A percentile compares a stretch with the other conserved stretches of the same genome.
phyloP scores from a whole-genome alignment of 2,888 invertebrate genomes.

The Eugnorisma glareosa region DNA sequence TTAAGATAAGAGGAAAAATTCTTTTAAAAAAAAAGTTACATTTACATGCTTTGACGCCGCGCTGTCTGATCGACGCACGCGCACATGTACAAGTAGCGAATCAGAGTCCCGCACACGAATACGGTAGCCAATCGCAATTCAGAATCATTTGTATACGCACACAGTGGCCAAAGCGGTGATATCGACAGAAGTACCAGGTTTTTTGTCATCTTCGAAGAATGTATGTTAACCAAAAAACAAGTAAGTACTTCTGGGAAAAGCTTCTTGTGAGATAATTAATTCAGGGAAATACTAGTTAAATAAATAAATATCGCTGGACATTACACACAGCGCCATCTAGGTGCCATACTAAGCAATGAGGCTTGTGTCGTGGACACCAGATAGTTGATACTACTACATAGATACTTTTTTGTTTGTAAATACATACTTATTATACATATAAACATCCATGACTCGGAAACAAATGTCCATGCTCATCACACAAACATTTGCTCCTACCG shows the following conservation, averaged over 20 bases:
- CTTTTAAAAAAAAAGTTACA: slow-evolving; percentile 14
- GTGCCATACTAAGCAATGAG: too few species aligned
- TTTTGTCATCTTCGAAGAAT: background rate
- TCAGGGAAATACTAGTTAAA: background rate
- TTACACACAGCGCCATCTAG: too few species aligned
- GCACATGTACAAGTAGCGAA: slow-evolving; percentile 25
- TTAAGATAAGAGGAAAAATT: slow-evolving; percentile 46
- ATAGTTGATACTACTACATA: too few species aligned
- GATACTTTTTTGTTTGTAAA: too few species aligned
- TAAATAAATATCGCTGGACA: too few species aligned
- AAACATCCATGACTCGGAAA: too few species aligned
- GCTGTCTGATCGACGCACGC: slow-evolving; percentile 57
- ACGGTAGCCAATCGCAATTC: slow-evolving; percentile 5
- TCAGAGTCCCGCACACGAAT: slow-evolving; percentile 21
- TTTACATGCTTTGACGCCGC: slow-evolving; percentile 47
- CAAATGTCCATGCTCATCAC: too few species aligned
- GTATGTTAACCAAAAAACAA: background rate
- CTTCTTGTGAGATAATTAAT: background rate
- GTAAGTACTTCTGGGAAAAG: background rate
- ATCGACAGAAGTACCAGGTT: slow-evolving; percentile 30
- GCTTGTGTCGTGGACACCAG: too few species aligned
- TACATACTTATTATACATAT: too few species aligned
- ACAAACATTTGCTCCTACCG: too few species aligned
- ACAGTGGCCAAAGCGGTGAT: background rate
- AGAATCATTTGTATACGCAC: background rate